Evolutionary conservation across 2,888 invertebrate genomes (phyloP).

Genomic region (Paralinhomoeus sp.): DNA sequence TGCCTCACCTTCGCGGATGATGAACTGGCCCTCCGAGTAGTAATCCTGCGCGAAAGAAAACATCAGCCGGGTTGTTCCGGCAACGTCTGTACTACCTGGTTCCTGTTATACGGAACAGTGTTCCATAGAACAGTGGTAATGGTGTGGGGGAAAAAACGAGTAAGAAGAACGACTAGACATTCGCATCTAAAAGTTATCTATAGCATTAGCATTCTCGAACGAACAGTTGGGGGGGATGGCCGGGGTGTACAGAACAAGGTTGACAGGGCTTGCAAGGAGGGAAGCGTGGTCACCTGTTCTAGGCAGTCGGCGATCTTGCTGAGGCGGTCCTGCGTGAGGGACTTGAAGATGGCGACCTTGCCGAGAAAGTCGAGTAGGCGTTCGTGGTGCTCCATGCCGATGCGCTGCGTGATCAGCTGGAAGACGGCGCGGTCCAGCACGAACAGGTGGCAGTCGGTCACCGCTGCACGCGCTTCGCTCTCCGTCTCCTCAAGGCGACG

Average conservation of each 20-base stretch:
- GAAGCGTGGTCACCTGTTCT: slow-evolving; percentile 50
- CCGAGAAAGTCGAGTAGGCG: slow-evolving; percentile 58
- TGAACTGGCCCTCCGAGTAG: slow-evolving; percentile 50
- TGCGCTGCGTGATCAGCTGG: slow-evolving; percentile 65
- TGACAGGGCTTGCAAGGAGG: too few species aligned
- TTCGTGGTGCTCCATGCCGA: slow-evolving; percentile 58
- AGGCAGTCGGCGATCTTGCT: slow-evolving; percentile 59
- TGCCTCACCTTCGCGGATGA: slow-evolving; percentile 58
- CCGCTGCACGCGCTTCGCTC: slow-evolving; percentile 32
- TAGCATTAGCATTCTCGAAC: too few species aligned
- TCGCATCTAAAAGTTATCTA: too few species aligned
- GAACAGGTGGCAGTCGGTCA: slow-evolving; percentile 64
- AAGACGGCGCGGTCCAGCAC: slow-evolving; percentile 62
- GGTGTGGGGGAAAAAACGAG: too few species aligned
- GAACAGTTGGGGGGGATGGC: too few species aligned
- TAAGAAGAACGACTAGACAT: too few species aligned
- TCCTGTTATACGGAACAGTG: too few species aligned
- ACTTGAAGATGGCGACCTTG: slow-evolving; percentile 20
- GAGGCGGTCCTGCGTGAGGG: slow-evolving; percentile 17
- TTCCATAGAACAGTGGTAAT: too few species aligned
- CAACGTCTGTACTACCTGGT: too few species aligned
- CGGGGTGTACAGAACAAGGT: too few species aligned
- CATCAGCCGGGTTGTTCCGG: too few species aligned
- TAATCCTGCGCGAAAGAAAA: slow-evolving; percentile 43
- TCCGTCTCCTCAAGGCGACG: too few species aligned